Evolutionary conservation across 2,888 invertebrate species (phyloP).

Genomic region (Scaptomyza parva): DNA sequence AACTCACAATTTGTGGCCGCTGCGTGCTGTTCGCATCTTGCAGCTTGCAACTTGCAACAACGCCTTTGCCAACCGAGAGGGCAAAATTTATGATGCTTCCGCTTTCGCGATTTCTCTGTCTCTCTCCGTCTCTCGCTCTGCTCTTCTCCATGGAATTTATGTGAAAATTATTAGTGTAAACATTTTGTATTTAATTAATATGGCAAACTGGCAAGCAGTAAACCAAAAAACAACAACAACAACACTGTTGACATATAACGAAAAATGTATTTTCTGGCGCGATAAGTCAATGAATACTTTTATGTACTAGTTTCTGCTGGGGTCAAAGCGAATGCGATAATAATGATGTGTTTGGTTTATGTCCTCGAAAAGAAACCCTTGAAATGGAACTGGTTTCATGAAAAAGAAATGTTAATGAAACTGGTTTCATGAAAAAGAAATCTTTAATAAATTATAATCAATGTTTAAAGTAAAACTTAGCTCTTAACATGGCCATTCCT

Average conservation of each 20-base stretch:
- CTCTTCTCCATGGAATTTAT: constrained; percentile 56
- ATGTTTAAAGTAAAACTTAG: not conserved
- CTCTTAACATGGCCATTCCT: not conserved
- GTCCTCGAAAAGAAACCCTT: not conserved
- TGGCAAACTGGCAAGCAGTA: constrained; percentile 39
- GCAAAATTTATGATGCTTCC: constrained; percentile 74
- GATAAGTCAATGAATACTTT: constrained; percentile 59
- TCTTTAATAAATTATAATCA: not conserved
- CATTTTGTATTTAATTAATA: constrained; percentile 82
- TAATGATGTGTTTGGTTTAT: constrained; percentile 70
- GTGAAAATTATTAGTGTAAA: constrained; percentile 81
- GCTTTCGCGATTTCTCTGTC: constrained; percentile 18
- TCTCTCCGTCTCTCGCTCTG: not conserved
- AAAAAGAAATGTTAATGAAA: not conserved
- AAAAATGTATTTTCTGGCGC: constrained; percentile 39
- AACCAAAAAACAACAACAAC: constrained; percentile 34
- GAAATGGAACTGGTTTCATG: not conserved
- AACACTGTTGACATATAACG: constrained; percentile 30
- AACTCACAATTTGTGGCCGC: constrained; percentile 76
- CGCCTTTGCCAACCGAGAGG: constrained; percentile 43
- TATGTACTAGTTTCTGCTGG: constrained; percentile 17
- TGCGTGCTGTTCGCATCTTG: constrained; percentile 57
- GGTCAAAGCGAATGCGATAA: constrained; percentile 64
- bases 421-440: not conserved
- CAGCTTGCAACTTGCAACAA: constrained; percentile 46